phyloP scores from a whole-genome alignment of 2,888 invertebrate species.

The Spisula subtruncata region DNA sequence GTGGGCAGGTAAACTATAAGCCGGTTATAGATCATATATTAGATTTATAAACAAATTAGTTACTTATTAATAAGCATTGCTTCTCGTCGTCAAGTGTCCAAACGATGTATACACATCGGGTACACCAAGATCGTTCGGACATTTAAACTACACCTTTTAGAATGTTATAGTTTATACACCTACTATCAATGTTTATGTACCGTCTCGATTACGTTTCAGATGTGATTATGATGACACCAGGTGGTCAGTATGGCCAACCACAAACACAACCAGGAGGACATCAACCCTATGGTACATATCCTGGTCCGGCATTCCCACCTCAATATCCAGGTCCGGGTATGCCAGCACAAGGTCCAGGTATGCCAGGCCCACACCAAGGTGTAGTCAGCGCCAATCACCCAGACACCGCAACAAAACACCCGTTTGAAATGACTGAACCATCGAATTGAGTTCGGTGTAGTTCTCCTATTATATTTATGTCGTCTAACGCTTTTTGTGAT shows the following conservation, averaged over 20 bases:
- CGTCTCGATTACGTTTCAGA: neutral
- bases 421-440: constrained; percentile 20
- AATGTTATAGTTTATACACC: too few relatives aligned
- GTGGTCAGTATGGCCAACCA: neutral
- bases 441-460: neutral
- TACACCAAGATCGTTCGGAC: too few relatives aligned
- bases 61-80: too few relatives aligned
- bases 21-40: too few relatives aligned
- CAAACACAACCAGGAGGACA: neutral
- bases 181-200: too few relatives aligned
- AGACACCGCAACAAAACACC: constrained; percentile 24
- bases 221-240: neutral
- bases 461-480: too few relatives aligned
- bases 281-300: neutral
- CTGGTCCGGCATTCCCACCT: neutral
- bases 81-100: too few relatives aligned
- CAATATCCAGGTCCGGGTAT: constrained; percentile 9
- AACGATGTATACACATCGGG: too few relatives aligned
- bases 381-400: neutral
- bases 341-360: neutral
- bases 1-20: too few relatives aligned
- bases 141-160: too few relatives aligned
- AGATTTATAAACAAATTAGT: too few relatives aligned
- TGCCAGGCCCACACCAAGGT: neutral
- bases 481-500: too few relatives aligned